Evolutionary conservation across 2,888 invertebrate species (phyloP), one percentile per base, ranked within the genome.

Genomic region (Teleogryllus oceanicus): DNA sequence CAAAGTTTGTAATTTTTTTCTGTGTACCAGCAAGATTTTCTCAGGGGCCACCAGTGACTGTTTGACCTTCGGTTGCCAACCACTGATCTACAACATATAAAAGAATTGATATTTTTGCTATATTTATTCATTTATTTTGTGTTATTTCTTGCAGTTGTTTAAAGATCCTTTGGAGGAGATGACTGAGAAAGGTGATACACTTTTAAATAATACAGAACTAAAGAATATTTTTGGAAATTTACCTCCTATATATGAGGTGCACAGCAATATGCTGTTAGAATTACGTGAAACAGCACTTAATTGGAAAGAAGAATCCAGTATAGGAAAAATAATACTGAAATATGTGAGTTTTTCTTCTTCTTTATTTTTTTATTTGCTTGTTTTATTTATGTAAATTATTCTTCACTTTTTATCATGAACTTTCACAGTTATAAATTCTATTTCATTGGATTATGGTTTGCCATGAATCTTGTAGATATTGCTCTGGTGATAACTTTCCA

Each of bases 201-300:
- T 97, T 84, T 89, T 97, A 84, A 96, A 96, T 87, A 94, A 94
- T 85, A 96, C 96, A 16, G 97, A 98, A 90, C 91, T 96, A 81
- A 96, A 96, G 89, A 94, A 96, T 83, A 97, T 99, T 84, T 99
- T 99, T 89, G 96, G 96, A 83, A 96, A 97, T 87, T 91, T 99
- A 86, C 94, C 96, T 83, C 95, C 97, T 82, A 98, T 99, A 85
- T 95, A 96, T 87, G 95, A 97, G 86, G 93, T 96, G 80, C 99
- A 99, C 88, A 91, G 93, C 87, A 92, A 92, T 84, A 92, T 95
- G 89, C 86, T 92, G 84, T 91, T 92, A 83, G 92, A 92, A 85
- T 87, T 93, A 83, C 89, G 90, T 24, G 89, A 89, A 85, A 89
- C 93, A 80, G 90, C 93, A 80, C 90, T 92, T 82, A 91, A 93